phyloP scores from a whole-genome alignment of 2,888 invertebrate species.

The Megalurothrips usitatus region DNA sequence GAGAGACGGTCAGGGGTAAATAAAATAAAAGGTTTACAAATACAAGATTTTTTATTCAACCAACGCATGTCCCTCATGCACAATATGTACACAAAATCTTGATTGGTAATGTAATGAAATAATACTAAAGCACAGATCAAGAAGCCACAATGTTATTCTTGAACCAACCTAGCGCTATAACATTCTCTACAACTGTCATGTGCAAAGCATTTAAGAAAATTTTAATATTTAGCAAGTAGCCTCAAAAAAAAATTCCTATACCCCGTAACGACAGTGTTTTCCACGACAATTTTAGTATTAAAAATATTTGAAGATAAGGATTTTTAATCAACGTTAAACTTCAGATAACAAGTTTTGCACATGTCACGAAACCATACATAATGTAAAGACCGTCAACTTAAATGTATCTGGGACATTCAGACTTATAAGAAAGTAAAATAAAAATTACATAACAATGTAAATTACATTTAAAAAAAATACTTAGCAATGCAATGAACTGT shows the following conservation, averaged over 20 bases:
- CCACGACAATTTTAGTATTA: slow-evolving; percentile 15
- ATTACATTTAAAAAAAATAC: slow-evolving; percentile 17
- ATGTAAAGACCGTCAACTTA: background rate
- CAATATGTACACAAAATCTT: slow-evolving; percentile 23
- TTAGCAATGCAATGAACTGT: slow-evolving; percentile 23
- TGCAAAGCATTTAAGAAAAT: background rate
- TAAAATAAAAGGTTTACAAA: background rate
- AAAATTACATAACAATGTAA: slow-evolving; percentile 22
- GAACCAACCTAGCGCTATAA: slow-evolving; percentile 5
- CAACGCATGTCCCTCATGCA: slow-evolving; percentile 23
- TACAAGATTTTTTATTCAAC: slow-evolving; percentile 26
- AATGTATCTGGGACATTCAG: slow-evolving; percentile 4
- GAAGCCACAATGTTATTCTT: slow-evolving; percentile 13
- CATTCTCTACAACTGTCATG: background rate
- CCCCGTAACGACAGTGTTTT: background rate
- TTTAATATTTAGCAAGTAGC: background rate
- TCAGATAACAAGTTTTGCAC: slow-evolving; percentile 8
- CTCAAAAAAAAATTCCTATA: background rate
- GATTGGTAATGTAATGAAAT: slow-evolving; percentile 25
- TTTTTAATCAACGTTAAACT: background rate
- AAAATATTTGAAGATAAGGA: background rate
- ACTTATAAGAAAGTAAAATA: slow-evolving; percentile 20
- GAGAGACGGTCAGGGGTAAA: background rate
- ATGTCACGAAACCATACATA: slow-evolving; percentile 4
- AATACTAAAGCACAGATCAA: slow-evolving; percentile 26